Evolutionary conservation across 2,113 vertebrate species (phyloP).

Genomic region (Suncus etruscus): DNA sequence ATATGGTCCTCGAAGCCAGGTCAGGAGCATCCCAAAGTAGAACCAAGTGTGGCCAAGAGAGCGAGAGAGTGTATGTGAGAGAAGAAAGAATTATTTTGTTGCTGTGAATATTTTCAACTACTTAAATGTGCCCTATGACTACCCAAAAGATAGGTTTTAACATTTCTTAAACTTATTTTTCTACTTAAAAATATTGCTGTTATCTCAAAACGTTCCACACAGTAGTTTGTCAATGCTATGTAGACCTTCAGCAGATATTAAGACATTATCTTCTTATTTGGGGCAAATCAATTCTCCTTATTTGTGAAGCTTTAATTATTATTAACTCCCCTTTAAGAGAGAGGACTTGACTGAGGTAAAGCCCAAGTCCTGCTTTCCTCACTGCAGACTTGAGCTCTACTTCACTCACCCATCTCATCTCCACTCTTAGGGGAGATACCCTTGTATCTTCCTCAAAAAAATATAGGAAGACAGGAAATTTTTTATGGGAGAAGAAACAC

Average conservation of each 20-base stretch:
- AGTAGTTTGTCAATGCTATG: background rate
- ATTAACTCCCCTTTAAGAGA: background rate
- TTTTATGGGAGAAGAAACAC: no score
- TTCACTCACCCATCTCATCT: background rate
- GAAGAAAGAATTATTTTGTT: background rate
- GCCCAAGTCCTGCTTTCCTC: rapidly evolving
- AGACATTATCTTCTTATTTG: background rate
- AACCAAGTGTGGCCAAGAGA: no score
- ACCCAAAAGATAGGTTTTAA: background rate
- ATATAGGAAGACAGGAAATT: background rate
- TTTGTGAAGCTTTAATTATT: background rate
- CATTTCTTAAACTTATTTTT: background rate
- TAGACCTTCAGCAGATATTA: background rate
- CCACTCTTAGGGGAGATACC: background rate
- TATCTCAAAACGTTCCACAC: background rate
- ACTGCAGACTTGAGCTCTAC: no score
- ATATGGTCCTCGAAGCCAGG: no score
- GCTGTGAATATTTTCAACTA: background rate
- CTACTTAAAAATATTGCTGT: background rate
- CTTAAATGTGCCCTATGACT: background rate
- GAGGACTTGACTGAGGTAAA: background rate
- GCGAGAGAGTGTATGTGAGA: no score
- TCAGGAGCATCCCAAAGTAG: no score
- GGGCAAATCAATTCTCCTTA: background rate
- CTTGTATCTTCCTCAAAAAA: background rate